phyloP scores from a whole-genome alignment of 2,797 vertebrate genomes.

The Ptychadena robeensis region DNA sequence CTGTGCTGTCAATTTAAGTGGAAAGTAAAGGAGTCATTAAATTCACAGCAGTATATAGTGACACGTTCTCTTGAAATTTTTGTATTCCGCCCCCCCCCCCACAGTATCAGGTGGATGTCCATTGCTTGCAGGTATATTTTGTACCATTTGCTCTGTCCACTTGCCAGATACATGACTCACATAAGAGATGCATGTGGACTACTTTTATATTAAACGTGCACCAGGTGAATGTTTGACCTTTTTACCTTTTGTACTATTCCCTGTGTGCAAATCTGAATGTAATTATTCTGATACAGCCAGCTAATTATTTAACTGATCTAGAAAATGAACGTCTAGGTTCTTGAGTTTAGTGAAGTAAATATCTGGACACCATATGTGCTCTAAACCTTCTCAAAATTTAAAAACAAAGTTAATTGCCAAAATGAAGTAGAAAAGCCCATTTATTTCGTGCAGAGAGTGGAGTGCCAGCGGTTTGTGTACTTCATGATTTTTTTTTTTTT shows the following conservation, averaged over 20 bases:
- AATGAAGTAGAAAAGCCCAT: constrained; percentile 57
- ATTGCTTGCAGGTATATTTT: too few species aligned
- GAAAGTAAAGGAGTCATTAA: too few species aligned
- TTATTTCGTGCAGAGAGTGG: constrained; percentile 64
- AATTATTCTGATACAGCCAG: constrained; percentile 34
- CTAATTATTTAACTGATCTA: constrained; percentile 53
- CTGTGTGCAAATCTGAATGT: constrained; percentile 4
- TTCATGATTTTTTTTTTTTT: constrained; percentile 3
- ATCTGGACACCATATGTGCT: constrained; percentile 71
- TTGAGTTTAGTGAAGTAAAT: constrained; percentile 40
- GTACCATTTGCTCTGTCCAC: too few species aligned
- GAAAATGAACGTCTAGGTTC: constrained; percentile 33
- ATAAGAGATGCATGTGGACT: neutral
- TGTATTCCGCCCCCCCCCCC: too few species aligned
- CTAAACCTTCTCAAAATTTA: constrained; percentile 66
- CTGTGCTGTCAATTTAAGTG: too few species aligned
- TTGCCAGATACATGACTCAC: neutral
- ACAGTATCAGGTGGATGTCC: too few species aligned
- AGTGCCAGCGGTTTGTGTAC: constrained; percentile 49
- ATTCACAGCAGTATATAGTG: too few species aligned
- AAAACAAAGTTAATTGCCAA: constrained; percentile 64
- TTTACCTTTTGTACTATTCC: neutral
- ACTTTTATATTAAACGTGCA: neutral
- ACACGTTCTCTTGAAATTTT: too few species aligned
- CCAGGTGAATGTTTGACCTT: neutral